These are phyloP conservation scores for Chlamydotis undulata DNA, from an alignment of 2,113 vertebrate species.

Conservation along the genomic window DNA sequence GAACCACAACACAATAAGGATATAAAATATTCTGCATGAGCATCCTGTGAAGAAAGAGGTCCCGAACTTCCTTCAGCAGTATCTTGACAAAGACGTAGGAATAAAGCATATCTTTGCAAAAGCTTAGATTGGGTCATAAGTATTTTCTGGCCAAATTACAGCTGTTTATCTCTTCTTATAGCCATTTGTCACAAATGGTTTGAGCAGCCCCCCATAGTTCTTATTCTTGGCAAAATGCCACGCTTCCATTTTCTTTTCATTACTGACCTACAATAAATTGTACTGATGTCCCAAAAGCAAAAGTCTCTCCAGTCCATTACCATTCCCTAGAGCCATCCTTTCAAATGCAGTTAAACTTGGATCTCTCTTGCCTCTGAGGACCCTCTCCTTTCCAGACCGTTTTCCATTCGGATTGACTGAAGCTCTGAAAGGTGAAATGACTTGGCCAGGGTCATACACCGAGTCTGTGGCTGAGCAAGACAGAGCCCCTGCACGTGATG, in stretches of 20 bases:
- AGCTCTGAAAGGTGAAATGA: slow-evolving; percentile 14
- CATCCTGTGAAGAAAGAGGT: slow-evolving; percentile 26
- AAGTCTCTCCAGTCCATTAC: slow-evolving; percentile 43
- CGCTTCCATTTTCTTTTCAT: slow-evolving; percentile 55
- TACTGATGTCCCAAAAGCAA: slow-evolving; percentile 39
- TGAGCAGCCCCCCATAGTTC: neutral
- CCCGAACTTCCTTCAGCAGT: slow-evolving; percentile 36
- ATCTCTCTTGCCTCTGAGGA: neutral
- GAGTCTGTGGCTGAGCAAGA: neutral
- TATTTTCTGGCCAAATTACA: slow-evolving; percentile 30
- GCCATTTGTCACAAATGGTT: neutral
- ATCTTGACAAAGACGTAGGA: slow-evolving; percentile 2
- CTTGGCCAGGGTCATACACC: neutral
- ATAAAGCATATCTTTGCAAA: slow-evolving; percentile 13
- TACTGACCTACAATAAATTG: slow-evolving; percentile 47
- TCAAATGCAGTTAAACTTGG: slow-evolving; percentile 39
- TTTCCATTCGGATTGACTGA: slow-evolving; percentile 11
- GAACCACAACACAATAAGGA: slow-evolving; percentile 26
- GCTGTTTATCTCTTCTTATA: slow-evolving; percentile 38
- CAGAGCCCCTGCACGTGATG: neutral
- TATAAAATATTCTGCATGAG: slow-evolving; percentile 34
- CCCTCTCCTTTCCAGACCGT: neutral
- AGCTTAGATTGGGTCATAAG: neutral
- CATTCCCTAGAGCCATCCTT: slow-evolving; percentile 28
- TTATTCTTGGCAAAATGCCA: slow-evolving; percentile 34